Evolutionary conservation across 2,113 vertebrate species (phyloP), one percentile per base, ranked within the genome.

Genomic region (Pseudopodoces humilis): DNA sequence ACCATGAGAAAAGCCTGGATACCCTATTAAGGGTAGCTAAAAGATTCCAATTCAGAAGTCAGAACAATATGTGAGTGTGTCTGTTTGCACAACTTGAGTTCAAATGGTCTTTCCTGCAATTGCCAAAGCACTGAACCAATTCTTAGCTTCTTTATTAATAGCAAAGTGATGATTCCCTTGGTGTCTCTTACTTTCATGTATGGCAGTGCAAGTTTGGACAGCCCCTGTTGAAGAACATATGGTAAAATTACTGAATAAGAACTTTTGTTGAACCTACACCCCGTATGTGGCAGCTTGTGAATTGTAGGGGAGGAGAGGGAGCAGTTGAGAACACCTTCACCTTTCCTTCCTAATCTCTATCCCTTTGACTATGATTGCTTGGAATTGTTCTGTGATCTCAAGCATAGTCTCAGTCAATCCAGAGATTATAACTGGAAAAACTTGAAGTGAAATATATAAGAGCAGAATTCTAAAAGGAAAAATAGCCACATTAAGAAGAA

Each of bases 181-280:
- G 4, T 39, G 8, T 59, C 7, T 60, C 6, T 16, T 74, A 13
- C 31, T 59, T 63, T 59, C 10, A 6, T 43, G 41, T 63, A 16
- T 14, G 27, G 55, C 30, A 63, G 13, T 2, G 33, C 5, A 75
- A 30, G 22, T 81, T 80, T 39, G 58, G 20, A 22, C 28, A 74
- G 43, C 22, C 31, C 47, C 67, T 67, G 18, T 23, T 55, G 8
- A 74, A 64, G 15, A 85, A 47, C 10, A 5, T 24, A 15, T 11
- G 27, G 21, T 47, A 68, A 75, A 81, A n/a, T 35, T 56, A 28
- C 35, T 15, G 46, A 69, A 39, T 39, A 43, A 55, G 18, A 21
- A 10, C 13, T 55, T 46, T 10, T 5, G 9, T n/a, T 92, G 50
- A 83, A 43, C 35, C 5, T 67, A 15, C 0, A 0, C 10, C 13